Percentiles rank a stretch among this genome's conserved stretches.
phyloP scores from a whole-genome alignment of 1,140 invertebrate species.

The Armadillidium nasatum region DNA sequence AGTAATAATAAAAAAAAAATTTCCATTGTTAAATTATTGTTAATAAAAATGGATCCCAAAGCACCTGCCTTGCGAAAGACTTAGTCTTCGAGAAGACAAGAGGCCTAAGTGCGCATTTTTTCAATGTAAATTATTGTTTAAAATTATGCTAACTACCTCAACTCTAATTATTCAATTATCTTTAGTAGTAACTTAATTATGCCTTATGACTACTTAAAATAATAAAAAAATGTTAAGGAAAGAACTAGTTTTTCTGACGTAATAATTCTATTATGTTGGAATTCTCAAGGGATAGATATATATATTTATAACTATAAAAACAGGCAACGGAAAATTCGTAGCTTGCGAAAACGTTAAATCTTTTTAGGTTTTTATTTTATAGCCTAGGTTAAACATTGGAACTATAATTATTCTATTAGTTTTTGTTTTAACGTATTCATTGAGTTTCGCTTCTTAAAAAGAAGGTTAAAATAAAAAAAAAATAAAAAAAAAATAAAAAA shows the following conservation, averaged over 20 bases:
- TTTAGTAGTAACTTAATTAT: conserved; percentile 6
- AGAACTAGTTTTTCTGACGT: conserved; percentile 2
- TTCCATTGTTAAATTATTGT: too few relatives aligned
- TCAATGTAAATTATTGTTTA: conserved; percentile 7
- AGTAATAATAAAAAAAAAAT: too few relatives aligned
- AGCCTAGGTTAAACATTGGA: conserved; percentile 9
- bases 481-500: too few relatives aligned
- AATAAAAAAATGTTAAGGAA: background rate
- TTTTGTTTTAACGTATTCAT: conserved; percentile 11
- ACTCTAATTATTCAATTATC: conserved; percentile 2
- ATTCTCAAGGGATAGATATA: too few relatives aligned
- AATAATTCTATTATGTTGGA: conserved; percentile 1
- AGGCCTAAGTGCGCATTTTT: background rate
- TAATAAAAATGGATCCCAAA: too few relatives aligned
- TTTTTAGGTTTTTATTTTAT: conserved; percentile 12
- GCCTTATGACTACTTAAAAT: background rate
- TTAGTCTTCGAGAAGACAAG: background rate
- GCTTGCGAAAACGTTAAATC: background rate
- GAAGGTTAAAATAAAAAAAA: background rate
- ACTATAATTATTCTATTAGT: conserved; percentile 12
- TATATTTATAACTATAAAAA: too few relatives aligned
- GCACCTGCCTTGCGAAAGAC: background rate
- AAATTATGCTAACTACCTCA: conserved; percentile 2
- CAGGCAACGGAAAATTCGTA: too few relatives aligned
- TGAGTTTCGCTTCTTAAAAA: conserved; percentile 3